Conservation (phyloP, 2,797 vertebrate species). For the Manis pentadactyla region DNA sequence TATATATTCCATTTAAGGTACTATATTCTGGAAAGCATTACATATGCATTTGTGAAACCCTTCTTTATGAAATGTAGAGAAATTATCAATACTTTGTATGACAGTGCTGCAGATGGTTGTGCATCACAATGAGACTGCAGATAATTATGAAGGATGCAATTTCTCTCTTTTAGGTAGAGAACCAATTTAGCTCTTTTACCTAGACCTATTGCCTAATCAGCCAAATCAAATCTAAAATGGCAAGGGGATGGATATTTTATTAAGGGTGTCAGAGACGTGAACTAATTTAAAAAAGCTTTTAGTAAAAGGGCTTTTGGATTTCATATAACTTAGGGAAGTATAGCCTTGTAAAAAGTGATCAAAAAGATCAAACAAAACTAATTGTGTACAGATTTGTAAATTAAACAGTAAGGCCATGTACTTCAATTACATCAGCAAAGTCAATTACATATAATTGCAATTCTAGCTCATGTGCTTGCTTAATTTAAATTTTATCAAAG, state of each 20-base stretch:
- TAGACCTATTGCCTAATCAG: conserved; percentile 20
- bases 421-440: conserved; percentile 61
- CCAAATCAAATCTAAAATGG: conserved; percentile 11
- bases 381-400: conserved; percentile 77
- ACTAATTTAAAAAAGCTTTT: conserved; percentile 34
- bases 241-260: conserved; percentile 7
- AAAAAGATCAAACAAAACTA: conserved; percentile 71
- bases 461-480: conserved; percentile 59
- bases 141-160: conserved; percentile 35
- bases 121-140: not conserved
- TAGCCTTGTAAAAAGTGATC: conserved; percentile 66
- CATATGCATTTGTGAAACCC: not conserved
- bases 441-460: conserved; percentile 70
- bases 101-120: not conserved
- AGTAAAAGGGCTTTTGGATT: conserved; percentile 48
- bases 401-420: conserved; percentile 48
- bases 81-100: not conserved
- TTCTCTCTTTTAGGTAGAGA: conserved; percentile 35
- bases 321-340: conserved; percentile 56
- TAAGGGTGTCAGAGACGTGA: not conserved
- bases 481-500: conserved; percentile 66
- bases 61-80: conserved; percentile 49
- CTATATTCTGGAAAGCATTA: conserved; percentile 42
- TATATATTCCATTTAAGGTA: conserved; percentile 2
- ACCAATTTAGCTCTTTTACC: conserved; percentile 12